phyloP scores from a whole-genome alignment of 2,113 vertebrate species.

The Neopipo cinnamomea region DNA sequence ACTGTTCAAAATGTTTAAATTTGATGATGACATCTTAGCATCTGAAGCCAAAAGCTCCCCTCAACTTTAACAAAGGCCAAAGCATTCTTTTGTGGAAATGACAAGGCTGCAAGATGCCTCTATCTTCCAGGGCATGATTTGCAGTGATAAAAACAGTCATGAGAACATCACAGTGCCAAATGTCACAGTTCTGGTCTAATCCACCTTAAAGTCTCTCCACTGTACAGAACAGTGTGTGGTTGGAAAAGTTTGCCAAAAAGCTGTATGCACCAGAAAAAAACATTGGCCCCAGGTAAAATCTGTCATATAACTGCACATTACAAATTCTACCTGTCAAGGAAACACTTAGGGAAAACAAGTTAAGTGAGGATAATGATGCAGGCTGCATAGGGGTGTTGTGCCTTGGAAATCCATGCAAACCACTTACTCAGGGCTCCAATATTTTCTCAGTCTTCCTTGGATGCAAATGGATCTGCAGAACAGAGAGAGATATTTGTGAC shows the following conservation, averaged over 20 bases:
- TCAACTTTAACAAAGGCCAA: background rate
- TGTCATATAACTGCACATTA: background rate
- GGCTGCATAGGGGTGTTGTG: background rate
- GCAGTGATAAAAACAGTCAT: background rate
- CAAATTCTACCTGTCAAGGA: background rate
- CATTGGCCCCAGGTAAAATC: background rate
- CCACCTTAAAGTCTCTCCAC: background rate
- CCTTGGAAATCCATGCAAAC: background rate
- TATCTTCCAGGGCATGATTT: background rate
- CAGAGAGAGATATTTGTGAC: background rate
- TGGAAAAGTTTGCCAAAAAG: background rate
- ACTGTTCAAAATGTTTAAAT: background rate
- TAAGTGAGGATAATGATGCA: background rate
- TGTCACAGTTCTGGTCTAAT: background rate
- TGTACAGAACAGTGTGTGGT: background rate
- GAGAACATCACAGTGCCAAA: background rate
- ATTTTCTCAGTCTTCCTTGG: background rate
- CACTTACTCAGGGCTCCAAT: background rate
- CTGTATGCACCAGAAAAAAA: background rate
- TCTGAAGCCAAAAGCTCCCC: background rate
- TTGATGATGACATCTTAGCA: background rate
- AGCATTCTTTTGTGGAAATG: background rate
- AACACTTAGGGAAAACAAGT: background rate
- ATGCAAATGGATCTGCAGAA: background rate
- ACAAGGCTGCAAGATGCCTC: background rate